Percentiles rank a stretch among this genome's conserved stretches.
Conservation (phyloP, 2,888 invertebrate species). For the Merodon equestris region DNA sequence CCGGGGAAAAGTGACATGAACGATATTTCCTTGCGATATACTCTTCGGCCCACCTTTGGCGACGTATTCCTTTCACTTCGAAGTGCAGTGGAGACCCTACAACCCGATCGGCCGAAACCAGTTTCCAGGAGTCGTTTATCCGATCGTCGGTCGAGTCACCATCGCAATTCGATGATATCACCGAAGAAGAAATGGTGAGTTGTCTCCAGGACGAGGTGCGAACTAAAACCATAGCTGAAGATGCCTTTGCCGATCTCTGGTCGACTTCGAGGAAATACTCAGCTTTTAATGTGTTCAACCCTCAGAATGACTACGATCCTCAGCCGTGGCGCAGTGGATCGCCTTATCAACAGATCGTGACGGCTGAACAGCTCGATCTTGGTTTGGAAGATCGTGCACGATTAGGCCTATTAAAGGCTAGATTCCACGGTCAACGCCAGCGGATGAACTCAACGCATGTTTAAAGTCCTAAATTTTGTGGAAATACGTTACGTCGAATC, state of each 20-base stretch:
- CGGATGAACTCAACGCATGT: too few species aligned
- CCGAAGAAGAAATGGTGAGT: constrained; percentile 69
- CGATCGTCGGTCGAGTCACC: constrained; percentile 77
- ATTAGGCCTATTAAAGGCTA: constrained; percentile 72
- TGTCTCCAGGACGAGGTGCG: constrained; percentile 12
- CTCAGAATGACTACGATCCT: constrained; percentile 71
- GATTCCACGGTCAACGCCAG: too few species aligned
- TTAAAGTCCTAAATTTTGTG: too few species aligned
- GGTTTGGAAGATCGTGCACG: constrained; percentile 73
- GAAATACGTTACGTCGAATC: too few species aligned
- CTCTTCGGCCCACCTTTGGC: constrained; percentile 74
- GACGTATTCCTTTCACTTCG: constrained; percentile 82
- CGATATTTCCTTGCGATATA: constrained; percentile 71
- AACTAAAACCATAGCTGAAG: constrained; percentile 47
- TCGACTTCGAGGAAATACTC: constrained; percentile 74
- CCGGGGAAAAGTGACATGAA: constrained; percentile 69
- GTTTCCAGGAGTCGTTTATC: constrained; percentile 71
- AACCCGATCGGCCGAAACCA: constrained; percentile 54
- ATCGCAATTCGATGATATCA: constrained; percentile 69
- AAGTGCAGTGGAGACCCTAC: constrained; percentile 87
- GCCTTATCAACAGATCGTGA: constrained; percentile 76
- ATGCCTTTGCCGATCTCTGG: constrained; percentile 70
- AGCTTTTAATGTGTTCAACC: constrained; percentile 73
- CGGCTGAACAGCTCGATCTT: constrained; percentile 71
- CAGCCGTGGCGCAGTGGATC: constrained; percentile 77